phyloP scores from a whole-genome alignment of 2,888 invertebrate species.

The Ichneumon xanthorius region DNA sequence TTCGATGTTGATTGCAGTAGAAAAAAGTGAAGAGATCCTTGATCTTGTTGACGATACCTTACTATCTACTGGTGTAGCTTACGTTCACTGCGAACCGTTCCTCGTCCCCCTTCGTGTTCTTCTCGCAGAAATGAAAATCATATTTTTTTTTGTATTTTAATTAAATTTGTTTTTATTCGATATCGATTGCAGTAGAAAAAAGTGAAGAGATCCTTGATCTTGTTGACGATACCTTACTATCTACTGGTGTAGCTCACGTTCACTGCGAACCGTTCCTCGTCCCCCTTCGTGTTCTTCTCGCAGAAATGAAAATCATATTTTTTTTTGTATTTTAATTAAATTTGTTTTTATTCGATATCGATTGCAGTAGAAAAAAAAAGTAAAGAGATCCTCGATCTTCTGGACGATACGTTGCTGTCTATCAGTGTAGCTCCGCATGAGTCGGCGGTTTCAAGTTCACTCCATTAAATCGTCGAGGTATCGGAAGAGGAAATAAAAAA shows the following conservation, averaged over 20 bases:
- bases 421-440: not conserved
- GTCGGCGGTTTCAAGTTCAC: slow-evolving; percentile 14
- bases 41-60: not conserved
- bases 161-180: not conserved
- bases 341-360: not conserved
- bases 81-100: slow-evolving; percentile 63
- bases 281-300: slow-evolving; percentile 59
- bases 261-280: slow-evolving; percentile 64
- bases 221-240: not conserved
- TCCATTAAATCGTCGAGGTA: slow-evolving; percentile 15
- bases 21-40: too few species aligned
- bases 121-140: slow-evolving; percentile 60
- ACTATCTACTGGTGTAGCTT: not conserved
- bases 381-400: too few species aligned
- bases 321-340: not conserved
- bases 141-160: not conserved
- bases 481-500: slow-evolving; percentile 1
- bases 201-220: too few species aligned
- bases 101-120: slow-evolving; percentile 63
- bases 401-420: not conserved
- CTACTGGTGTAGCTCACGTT: slow-evolving; percentile 42
- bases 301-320: slow-evolving; percentile 58
- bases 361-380: too few species aligned
- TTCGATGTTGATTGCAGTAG: too few species aligned
- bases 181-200: too few species aligned